These are phyloP conservation scores for Catostylus mosaicus DNA, from an alignment of 30 jellyfish, hydroid and myxozoan species.

Conservation along the genomic window DNA sequence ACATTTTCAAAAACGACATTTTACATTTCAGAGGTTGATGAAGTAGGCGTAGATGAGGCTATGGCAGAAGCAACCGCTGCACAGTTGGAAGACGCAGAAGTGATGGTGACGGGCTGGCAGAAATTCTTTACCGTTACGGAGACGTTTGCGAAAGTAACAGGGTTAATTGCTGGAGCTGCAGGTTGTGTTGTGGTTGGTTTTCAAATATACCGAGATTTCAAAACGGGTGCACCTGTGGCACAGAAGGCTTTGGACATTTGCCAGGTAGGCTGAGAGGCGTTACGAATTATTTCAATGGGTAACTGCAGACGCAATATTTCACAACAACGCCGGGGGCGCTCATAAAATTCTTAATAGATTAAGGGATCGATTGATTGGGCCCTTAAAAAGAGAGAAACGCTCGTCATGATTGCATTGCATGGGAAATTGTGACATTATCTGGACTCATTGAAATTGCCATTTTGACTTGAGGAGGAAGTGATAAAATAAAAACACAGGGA, in stretches of 20 bases:
- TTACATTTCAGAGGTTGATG: slow-evolving; percentile 16
- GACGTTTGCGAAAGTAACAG: slow-evolving; percentile 41
- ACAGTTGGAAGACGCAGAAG: slow-evolving; percentile 5
- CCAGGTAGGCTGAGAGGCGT: slow-evolving; percentile 31
- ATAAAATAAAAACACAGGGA: too few species aligned
- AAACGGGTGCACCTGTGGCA: slow-evolving; percentile 49
- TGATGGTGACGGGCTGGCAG: slow-evolving; percentile 32
- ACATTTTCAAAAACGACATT: neutral
- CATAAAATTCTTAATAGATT: neutral
- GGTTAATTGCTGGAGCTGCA: slow-evolving; percentile 52
- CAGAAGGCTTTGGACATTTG: slow-evolving; percentile 67
- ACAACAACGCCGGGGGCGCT: neutral
- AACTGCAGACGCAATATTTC: neutral
- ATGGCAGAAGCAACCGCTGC: slow-evolving; percentile 37
- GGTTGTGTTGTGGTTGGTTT: slow-evolving; percentile 70
- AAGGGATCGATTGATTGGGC: too few species aligned
- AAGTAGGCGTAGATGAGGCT: slow-evolving; percentile 23
- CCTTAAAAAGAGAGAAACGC: too few species aligned
- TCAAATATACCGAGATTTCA: slow-evolving; percentile 50
- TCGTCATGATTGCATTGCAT: neutral
- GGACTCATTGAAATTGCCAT: neutral
- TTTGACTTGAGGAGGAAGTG: too few species aligned
- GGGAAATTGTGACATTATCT: too few species aligned
- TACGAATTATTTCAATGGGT: neutral
- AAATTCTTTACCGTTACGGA: slow-evolving; percentile 34